These are phyloP conservation scores for Aphelenchoides fujianensis DNA, from an alignment of 1,140 invertebrate genomes.

Conservation along the genomic window DNA sequence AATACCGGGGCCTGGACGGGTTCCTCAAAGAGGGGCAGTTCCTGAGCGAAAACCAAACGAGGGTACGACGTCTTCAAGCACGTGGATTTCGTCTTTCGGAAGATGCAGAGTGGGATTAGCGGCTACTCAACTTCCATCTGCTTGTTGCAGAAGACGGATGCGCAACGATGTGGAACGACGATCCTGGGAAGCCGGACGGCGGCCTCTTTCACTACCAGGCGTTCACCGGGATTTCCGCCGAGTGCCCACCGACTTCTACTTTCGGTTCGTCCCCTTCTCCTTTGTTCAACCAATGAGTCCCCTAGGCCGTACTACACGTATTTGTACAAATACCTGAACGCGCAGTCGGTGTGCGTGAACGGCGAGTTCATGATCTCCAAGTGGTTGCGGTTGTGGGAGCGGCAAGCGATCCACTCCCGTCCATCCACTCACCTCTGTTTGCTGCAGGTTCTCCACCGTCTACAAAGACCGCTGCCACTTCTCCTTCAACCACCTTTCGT, in stretches of 20 bases:
- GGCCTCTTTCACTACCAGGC: constrained; percentile 51
- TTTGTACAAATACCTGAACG: constrained; percentile 24
- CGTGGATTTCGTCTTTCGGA: background rate
- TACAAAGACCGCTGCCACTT: constrained; percentile 48
- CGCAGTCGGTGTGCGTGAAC: constrained; percentile 7
- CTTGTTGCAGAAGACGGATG: constrained; percentile 41
- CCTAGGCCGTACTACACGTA: constrained; percentile 26
- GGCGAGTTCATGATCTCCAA: constrained; percentile 18
- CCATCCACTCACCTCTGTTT: too few relatives aligned
- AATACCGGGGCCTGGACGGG: constrained; percentile 2
- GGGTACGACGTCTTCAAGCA: background rate
- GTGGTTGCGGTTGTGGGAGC: constrained; percentile 16
- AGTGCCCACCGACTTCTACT: constrained; percentile 48
- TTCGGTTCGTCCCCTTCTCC: constrained; percentile 23
- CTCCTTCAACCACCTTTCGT: constrained; percentile 51
- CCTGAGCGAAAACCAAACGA: constrained; percentile 5
- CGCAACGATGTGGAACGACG: constrained; percentile 45
- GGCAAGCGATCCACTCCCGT: too few relatives aligned
- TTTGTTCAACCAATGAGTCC: too few relatives aligned
- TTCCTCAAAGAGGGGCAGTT: background rate
- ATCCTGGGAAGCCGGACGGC: constrained; percentile 32
- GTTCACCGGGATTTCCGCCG: constrained; percentile 38
- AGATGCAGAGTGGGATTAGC: constrained; percentile 11
- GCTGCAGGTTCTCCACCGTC: constrained; percentile 33
- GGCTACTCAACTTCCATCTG: background rate